A percentile compares a stretch with the other conserved stretches of the same genome.
These are phyloP conservation scores for Chascanopsetta lugubris DNA, from an alignment of 2,113 vertebrate genomes.

Conservation along the genomic window DNA sequence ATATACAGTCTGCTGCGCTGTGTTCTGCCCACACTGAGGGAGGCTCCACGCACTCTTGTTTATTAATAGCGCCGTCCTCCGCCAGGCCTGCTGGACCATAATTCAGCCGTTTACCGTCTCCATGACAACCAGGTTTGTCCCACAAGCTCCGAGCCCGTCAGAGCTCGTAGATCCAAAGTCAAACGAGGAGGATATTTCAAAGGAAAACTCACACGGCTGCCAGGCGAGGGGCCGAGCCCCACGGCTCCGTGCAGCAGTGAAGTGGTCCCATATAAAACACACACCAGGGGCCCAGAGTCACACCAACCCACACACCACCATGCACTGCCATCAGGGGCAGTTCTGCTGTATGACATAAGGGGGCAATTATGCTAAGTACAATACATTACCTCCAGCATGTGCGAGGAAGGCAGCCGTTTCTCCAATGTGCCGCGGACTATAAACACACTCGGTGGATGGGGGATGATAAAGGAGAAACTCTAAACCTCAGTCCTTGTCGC, in stretches of 20 bases:
- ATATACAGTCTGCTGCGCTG: background rate
- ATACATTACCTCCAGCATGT: constrained; percentile 63
- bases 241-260: constrained; percentile 36
- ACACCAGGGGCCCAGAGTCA: constrained; percentile 52
- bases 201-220: constrained; percentile 51
- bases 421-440: constrained; percentile 54
- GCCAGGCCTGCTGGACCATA: constrained; percentile 24
- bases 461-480: constrained; percentile 42
- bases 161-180: constrained; percentile 39
- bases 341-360: constrained; percentile 59
- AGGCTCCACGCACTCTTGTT: constrained; percentile 19
- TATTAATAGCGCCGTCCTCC: constrained; percentile 13
- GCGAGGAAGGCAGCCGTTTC: constrained; percentile 62
- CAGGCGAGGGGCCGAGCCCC: constrained; percentile 45
- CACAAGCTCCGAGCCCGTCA: constrained; percentile 35
- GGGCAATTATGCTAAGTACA: constrained; percentile 66
- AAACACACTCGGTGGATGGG: constrained; percentile 55
- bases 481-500: constrained; percentile 53
- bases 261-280: constrained; percentile 56
- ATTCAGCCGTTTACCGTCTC: constrained; percentile 45
- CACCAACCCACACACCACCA: constrained; percentile 38
- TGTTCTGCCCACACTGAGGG: constrained; percentile 22
- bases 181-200: constrained; percentile 46
- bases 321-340: constrained; percentile 42
- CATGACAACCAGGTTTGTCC: constrained; percentile 56